These are phyloP conservation scores for Cryptotis parvus DNA, from an alignment of 2,113 vertebrate genomes.

Conservation along the genomic window DNA sequence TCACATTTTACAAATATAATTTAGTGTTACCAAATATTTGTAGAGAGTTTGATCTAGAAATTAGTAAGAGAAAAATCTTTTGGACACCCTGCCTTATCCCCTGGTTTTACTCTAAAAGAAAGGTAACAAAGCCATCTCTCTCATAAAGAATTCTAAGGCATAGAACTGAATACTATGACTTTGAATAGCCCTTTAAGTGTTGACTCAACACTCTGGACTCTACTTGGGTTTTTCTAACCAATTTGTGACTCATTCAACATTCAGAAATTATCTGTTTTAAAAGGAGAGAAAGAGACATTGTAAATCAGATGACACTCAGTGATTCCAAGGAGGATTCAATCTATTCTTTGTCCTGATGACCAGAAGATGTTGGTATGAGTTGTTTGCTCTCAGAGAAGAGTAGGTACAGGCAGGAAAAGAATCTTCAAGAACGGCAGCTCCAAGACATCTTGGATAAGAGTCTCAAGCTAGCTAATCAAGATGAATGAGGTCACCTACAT, in stretches of 20 bases:
- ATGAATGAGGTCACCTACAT: slow-evolving; percentile 79
- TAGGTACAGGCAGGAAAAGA: slow-evolving; percentile 57
- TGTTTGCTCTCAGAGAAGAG: slow-evolving; percentile 51
- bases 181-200: slow-evolving; percentile 78
- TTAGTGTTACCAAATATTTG: slow-evolving; percentile 60
- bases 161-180: slow-evolving; percentile 61
- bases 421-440: slow-evolving; percentile 65
- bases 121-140: slow-evolving; percentile 71
- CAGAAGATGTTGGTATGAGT: slow-evolving; percentile 73
- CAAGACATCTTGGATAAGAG: slow-evolving; percentile 65
- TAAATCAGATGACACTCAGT: slow-evolving; percentile 78
- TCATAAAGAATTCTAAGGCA: slow-evolving; percentile 73
- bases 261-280: slow-evolving; percentile 77
- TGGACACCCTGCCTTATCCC: slow-evolving; percentile 49
- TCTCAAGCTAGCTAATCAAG: slow-evolving; percentile 72
- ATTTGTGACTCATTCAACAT: slow-evolving; percentile 79
- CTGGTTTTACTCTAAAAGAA: slow-evolving; percentile 68
- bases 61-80: slow-evolving; percentile 28
- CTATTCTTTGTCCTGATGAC: slow-evolving; percentile 78
- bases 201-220: slow-evolving; percentile 77
- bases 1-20: slow-evolving; percentile 48
- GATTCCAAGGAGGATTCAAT: slow-evolving; percentile 67
- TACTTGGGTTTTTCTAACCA: slow-evolving; percentile 79
- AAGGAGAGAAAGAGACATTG: slow-evolving; percentile 71
- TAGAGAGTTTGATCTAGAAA: slow-evolving; percentile 55